These are phyloP conservation scores for Microcebus murinus DNA, from an alignment of 2,113 vertebrate genomes.

Conservation along the genomic window DNA sequence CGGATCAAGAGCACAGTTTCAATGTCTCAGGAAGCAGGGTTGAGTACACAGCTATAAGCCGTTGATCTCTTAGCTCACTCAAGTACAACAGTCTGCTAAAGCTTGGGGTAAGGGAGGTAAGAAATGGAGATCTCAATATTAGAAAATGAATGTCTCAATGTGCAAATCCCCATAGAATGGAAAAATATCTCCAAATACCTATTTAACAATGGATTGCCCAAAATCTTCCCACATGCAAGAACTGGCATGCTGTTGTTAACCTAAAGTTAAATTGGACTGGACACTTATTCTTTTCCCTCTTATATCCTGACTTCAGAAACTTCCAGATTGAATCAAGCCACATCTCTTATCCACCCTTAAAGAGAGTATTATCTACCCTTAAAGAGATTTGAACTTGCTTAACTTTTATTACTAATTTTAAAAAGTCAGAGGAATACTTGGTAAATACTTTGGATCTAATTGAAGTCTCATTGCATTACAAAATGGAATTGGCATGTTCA, in stretches of 20 bases:
- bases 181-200: conserved; percentile 27
- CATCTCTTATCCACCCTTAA: neutral
- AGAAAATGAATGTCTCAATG: neutral
- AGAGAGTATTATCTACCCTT: neutral
- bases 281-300: neutral
- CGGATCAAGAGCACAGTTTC: neutral
- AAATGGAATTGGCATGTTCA: conserved; percentile 39
- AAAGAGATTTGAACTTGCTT: conserved; percentile 42
- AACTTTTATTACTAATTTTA: conserved; percentile 66
- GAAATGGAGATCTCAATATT: neutral
- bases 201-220: neutral
- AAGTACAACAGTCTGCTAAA: neutral
- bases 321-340: conserved; percentile 33
- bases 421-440: conserved; percentile 58
- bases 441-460: conserved; percentile 69
- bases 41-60: neutral
- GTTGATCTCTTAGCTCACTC: neutral
- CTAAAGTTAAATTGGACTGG: neutral
- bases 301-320: neutral
- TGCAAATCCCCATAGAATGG: neutral
- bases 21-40: neutral
- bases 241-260: neutral
- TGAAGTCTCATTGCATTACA: conserved; percentile 56
- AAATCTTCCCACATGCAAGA: neutral
- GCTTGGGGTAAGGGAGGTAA: neutral